Evolutionary conservation across 2,888 invertebrate species (phyloP).

Genomic region (Drosophila cognata): DNA sequence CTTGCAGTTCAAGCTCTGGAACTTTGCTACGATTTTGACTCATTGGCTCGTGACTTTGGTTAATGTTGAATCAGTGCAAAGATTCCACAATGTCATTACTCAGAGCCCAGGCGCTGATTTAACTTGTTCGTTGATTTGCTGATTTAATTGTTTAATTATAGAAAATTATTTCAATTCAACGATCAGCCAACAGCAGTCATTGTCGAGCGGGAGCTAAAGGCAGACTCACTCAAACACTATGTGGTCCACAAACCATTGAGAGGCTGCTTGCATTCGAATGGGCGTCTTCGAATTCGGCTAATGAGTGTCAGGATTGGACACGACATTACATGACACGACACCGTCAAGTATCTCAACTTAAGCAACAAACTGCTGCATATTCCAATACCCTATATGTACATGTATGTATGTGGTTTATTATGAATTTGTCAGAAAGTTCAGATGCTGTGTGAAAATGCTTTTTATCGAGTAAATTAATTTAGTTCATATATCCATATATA

Average conservation of each 20-base stretch:
- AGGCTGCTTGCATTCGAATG: conserved; percentile 18
- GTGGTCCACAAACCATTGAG: conserved; percentile 28
- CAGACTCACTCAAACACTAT: conserved; percentile 27
- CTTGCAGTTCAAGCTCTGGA: not conserved
- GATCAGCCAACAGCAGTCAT: conserved; percentile 8
- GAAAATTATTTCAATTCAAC: conserved; percentile 69
- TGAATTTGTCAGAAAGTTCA: not conserved
- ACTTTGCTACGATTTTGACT: conserved; percentile 38
- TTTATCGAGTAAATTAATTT: not conserved
- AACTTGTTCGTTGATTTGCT: conserved; percentile 35
- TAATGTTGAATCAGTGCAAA: conserved; percentile 24
- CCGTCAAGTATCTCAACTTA: conserved; percentile 22
- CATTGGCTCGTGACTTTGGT: conserved; percentile 52
- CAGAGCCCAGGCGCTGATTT: conserved; percentile 31
- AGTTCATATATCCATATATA: not conserved
- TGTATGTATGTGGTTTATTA: not conserved
- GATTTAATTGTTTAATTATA: conserved; percentile 77
- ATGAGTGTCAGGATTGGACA: conserved; percentile 60
- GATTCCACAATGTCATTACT: conserved; percentile 49
- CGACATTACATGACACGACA: conserved; percentile 53
- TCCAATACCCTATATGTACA: not conserved
- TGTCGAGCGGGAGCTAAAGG: not conserved
- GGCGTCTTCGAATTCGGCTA: conserved; percentile 28
- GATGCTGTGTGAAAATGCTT: not conserved
- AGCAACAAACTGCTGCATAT: conserved; percentile 1